Base-by-base conservation (phyloP, 1,140 invertebrate genomes). In the Aleiodes sp. region DNA sequence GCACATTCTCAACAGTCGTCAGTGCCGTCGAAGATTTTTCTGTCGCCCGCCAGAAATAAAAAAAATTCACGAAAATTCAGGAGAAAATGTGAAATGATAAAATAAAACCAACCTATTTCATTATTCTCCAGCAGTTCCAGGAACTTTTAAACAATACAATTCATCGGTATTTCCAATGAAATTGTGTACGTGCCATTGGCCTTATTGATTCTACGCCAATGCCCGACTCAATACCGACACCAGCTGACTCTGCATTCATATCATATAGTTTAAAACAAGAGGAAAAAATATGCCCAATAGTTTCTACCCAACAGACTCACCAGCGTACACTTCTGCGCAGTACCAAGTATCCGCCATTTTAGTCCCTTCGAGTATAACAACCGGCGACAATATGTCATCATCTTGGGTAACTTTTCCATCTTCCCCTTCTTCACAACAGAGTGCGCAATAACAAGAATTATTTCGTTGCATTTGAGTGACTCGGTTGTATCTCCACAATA, bases 161-260 rank as follows among this genome's bases (percentile, higher is more conserved):
- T 16, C 39, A n/a, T n/a, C n/a, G n/a, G n/a, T n/a, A n/a, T n/a
- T n/a, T n/a, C n/a, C n/a, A n/a, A n/a, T n/a, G 35, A 37, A 37
- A 37, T 10, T 10, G 21, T 12, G 21, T 16, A 43, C 12, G 41
- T 16, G 21, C 41, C 31, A 9, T 33, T 16, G 7, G 16, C 57
- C 66, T 57, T 57, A 26, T 24, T 62, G 59, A 33, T 65, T 46
- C 68, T 59, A 70, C 68, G 68, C 68, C 60, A 31, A 64, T 70
- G 68, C 21, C 52, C 24, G 12, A 65, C 46, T 64, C 57, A 68
- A 62, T 57, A 68, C 46, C 39, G 28, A 21, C 56, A 68, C 68
- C 68, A 70, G 68, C 68, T 70, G 68, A 70, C 52, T 65, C 61
- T 43, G n/a, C 39, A 16, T 52, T 52, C 46, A n/a, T n/a, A n/a